Base-by-base conservation (phyloP, 2,888 invertebrate genomes). In the Diogma glabrata region DNA sequence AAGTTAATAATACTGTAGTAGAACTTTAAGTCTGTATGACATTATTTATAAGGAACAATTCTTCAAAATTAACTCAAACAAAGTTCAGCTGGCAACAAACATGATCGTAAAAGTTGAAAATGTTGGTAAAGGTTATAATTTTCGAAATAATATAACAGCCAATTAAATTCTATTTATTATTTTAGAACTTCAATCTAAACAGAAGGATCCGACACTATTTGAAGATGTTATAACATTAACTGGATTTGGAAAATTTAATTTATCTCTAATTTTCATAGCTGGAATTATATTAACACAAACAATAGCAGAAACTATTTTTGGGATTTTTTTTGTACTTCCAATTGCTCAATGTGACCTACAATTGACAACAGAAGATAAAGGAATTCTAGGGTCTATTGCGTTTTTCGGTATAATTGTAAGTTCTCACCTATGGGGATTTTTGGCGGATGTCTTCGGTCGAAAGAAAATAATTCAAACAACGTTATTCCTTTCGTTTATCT, bases 391-490 rank as follows among this genome's bases (percentile, higher is more conserved):
- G 53, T 69, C 69, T 14, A 63, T 66, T 23, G 66, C 68, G 5
- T 67, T 70, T 60, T 61, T 66, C 28, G 72, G 72, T 58, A 74
- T 75, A 58, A 72, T 77, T 33, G 60, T 70, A 4, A 73, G 74
- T 47, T 76, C 76, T 2, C 73, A 75, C 60, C 59, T 76, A 43
- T 77, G 76, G 76, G 78, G 78, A 8, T 74, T 72, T 57, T 57
- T 76, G 33, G 76, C 75, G 0, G 77, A 77, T 56, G 73, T 73
- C 5, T 67, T 63, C 52, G 78, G 78, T 8, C 60, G 75, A 51
- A 66, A 70, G 56, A 69, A 65, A 46, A 67, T 71, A 2, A 66
- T 75, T 22, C 60, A 74, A n/a, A 64, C 72, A 14, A 70, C 75
- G 16, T 61, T 77, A 50, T 52, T 72, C 8, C 55, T 68, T 5